Conservation (phyloP, 2,113 vertebrate genomes). For the Pungitius pungitius region DNA sequence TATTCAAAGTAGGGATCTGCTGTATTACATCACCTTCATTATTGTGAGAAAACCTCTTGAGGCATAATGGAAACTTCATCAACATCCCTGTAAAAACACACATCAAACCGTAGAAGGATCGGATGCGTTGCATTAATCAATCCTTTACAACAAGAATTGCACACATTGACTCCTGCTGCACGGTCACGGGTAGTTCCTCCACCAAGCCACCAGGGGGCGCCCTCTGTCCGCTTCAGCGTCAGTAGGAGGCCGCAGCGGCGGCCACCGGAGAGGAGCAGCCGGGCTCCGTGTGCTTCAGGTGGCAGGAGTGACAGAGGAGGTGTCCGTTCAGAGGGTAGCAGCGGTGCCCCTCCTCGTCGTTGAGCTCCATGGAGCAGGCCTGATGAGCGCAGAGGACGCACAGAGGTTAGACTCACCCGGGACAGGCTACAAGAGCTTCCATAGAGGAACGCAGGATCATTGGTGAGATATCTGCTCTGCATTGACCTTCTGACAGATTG, state of each 20-base stretch:
- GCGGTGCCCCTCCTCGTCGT: conserved; percentile 92
- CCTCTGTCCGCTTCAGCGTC: conserved; percentile 63
- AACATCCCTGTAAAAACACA: conserved; percentile 35
- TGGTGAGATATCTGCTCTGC: neutral
- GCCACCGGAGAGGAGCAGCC: conserved; percentile 68
- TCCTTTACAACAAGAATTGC: conserved; percentile 71
- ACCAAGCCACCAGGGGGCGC: conserved; percentile 61
- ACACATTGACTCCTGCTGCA: neutral
- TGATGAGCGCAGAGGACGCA: conserved; percentile 53
- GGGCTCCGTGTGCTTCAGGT: conserved; percentile 89
- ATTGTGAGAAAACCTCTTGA: conserved; percentile 4
- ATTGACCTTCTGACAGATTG: neutral
- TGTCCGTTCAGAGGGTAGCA: conserved; percentile 93
- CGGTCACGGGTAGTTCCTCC: conserved; percentile 45
- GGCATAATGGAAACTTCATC: conserved; percentile 38
- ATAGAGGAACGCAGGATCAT: neutral
- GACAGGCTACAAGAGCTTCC: neutral
- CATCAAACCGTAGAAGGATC: conserved; percentile 14
- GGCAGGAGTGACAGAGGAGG: conserved; percentile 93
- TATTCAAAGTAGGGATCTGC: conserved; percentile 42
- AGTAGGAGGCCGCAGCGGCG: conserved; percentile 68
- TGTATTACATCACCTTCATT: conserved; percentile 49
- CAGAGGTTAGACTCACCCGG: neutral
- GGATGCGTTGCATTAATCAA: conserved; percentile 38
- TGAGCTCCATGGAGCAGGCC: conserved; percentile 95